Evolutionary conservation across 2,113 vertebrate genomes (phyloP), one percentile per base, ranked within the genome.

Genomic region (Phainopepla nitens): DNA sequence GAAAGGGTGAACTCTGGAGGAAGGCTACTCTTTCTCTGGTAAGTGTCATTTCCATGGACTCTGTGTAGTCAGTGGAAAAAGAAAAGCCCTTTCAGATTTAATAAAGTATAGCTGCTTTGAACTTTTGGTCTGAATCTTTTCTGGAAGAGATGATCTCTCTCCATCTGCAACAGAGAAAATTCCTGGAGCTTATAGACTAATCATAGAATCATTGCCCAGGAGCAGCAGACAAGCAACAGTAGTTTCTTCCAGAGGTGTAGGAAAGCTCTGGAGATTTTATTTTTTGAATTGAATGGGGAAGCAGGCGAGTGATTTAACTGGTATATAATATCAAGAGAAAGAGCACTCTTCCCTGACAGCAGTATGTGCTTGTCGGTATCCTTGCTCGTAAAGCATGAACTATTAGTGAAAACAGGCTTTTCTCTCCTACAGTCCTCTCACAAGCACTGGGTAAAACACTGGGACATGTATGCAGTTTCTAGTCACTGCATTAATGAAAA

Each of bases 381-480:
- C 85, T 70, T 85, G 66, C 31, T 86, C 66, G 62, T 12, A 76
- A 82, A 72, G 73, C 50, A 69, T 73, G 78, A 93, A 82, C 54
- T 85, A 44, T 86, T 91, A 91, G 93, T 45, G 47, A 86, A 89
- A 87, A 64, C 22, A 89, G 73, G 18, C n/a, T 83, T 96, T 85
- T 45, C 45, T 84, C 64, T 91, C 64, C 64, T 57, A 20, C 27
- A 58, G 1, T 47, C 56, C 35, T 84, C 70, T 82, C 70, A 76
- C 41, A 91, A 85, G 41, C 49, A 45, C 61, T 27, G 44, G 68
- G 57, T 75, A 76, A 91, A 94, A 79, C 56, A n/a, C 71, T 78
- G 79, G 84, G 31, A 41, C 60, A 69, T 42, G 31, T 31, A 49
- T 57, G 57, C 27, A 64, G 31, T 76, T 95, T 82, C 70, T 66